phyloP scores from a whole-genome alignment of 1,140 invertebrate genomes.

The Drosophila sechellia region DNA sequence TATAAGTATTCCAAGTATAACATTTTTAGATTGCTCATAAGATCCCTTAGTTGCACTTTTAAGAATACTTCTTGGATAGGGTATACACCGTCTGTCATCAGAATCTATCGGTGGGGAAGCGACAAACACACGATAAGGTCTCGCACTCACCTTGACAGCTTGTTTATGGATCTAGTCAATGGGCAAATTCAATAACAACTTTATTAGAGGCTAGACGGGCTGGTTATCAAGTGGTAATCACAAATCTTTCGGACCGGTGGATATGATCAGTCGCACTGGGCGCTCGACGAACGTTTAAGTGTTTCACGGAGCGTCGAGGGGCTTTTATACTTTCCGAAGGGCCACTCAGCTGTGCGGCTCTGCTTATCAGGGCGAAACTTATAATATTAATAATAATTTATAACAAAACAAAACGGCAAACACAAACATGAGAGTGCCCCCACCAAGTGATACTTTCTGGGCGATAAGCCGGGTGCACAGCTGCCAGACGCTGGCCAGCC shows the following conservation, averaged over 20 bases:
- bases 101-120: background rate
- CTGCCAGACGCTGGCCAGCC: constrained; percentile 40
- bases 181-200: constrained; percentile 48
- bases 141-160: constrained; percentile 61
- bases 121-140: constrained; percentile 3
- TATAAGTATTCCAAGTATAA: too few species aligned
- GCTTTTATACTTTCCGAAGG: constrained; percentile 60
- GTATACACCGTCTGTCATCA: background rate
- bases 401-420: constrained; percentile 57
- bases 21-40: too few species aligned
- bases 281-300: constrained; percentile 57
- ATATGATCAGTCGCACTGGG: constrained; percentile 36
- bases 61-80: background rate
- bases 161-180: constrained; percentile 63
- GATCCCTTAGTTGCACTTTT: background rate
- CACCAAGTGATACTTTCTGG: constrained; percentile 17
- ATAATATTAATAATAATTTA: constrained; percentile 45
- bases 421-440: constrained; percentile 34
- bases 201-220: constrained; percentile 29
- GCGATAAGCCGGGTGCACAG: constrained; percentile 40
- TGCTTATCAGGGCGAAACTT: constrained; percentile 57
- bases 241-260: constrained; percentile 19
- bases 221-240: constrained; percentile 20
- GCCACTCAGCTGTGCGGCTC: constrained; percentile 41
- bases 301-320: constrained; percentile 43